Evolutionary conservation across 2,888 invertebrate genomes (phyloP).

Genomic region (Apeira syringaria): DNA sequence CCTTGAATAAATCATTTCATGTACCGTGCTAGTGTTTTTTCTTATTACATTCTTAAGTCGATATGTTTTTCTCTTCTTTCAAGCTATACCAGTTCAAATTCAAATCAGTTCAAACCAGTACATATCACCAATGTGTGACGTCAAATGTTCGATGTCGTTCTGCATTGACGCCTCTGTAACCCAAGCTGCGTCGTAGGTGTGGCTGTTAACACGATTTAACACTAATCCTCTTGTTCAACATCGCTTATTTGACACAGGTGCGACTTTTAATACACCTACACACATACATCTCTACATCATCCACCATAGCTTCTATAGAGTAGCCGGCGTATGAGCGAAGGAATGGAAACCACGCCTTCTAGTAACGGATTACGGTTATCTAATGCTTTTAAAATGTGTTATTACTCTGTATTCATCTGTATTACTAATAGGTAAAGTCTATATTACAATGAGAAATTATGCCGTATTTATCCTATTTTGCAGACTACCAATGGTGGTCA

Average conservation of each 20-base stretch:
- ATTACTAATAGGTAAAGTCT: constrained; percentile 30
- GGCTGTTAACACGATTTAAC: constrained; percentile 33
- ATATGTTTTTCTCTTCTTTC: too few relatives aligned
- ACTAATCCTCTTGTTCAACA: constrained; percentile 28
- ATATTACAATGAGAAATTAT: constrained; percentile 19
- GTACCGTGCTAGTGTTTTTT: too few relatives aligned
- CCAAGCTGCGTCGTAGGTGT: constrained; percentile 26
- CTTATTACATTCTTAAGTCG: too few relatives aligned
- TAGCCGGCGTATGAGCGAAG: constrained; percentile 8
- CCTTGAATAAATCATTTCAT: too few relatives aligned
- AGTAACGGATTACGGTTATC: constrained; percentile 2
- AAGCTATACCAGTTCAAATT: too few relatives aligned
- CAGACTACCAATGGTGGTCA: constrained; percentile 26
- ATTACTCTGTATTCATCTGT: constrained; percentile 28
- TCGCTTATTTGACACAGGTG: constrained; percentile 28
- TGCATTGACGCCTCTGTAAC: constrained; percentile 2
- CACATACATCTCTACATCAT: constrained; percentile 13
- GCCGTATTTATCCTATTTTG: constrained; percentile 23
- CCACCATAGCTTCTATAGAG: neutral
- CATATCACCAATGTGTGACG: too few relatives aligned
- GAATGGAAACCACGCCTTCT: constrained; percentile 17
- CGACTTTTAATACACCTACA: constrained; percentile 19
- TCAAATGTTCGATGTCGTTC: too few relatives aligned
- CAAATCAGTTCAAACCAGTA: too few relatives aligned
- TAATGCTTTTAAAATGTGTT: neutral